These are phyloP conservation scores for Fregetta grallaria DNA, from an alignment of 2,113 vertebrate genomes.

Conservation along the genomic window DNA sequence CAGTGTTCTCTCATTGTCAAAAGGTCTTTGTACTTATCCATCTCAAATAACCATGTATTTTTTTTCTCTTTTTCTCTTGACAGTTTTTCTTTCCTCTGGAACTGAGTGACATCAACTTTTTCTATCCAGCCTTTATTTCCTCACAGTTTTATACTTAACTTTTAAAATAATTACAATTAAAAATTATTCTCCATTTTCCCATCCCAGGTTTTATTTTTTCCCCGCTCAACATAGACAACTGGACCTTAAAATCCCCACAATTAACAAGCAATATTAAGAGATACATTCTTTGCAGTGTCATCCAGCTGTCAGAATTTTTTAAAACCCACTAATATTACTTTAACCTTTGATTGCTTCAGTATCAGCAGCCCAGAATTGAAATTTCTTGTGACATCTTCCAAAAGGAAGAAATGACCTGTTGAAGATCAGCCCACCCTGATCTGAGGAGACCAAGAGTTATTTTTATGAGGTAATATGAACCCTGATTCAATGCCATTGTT, in stretches of 20 bases:
- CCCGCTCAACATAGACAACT: neutral
- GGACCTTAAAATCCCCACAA: neutral
- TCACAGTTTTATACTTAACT: neutral
- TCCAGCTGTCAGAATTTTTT: neutral
- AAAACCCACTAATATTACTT: neutral
- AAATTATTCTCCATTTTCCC: neutral
- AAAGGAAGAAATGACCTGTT: neutral
- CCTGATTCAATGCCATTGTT: fast-evolving
- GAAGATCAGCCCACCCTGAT: neutral
- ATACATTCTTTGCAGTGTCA: neutral
- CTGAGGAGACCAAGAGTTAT: neutral
- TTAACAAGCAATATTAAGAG: neutral
- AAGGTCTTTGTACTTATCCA: neutral
- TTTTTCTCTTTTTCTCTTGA: neutral
- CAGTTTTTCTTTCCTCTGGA: neutral
- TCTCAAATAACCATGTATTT: neutral
- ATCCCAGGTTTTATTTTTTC: neutral
- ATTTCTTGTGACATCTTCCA: neutral
- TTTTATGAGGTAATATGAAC: neutral
- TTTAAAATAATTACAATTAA: neutral
- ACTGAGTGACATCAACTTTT: neutral
- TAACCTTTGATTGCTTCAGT: neutral
- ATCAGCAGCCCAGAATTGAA: neutral
- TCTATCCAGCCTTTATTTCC: neutral
- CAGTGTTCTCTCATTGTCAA: neutral